These are phyloP conservation scores for western clawed frog (Xenopus tropicalis) DNA, from an alignment of 2,113 vertebrate species.

Conservation along the genomic window DNA sequence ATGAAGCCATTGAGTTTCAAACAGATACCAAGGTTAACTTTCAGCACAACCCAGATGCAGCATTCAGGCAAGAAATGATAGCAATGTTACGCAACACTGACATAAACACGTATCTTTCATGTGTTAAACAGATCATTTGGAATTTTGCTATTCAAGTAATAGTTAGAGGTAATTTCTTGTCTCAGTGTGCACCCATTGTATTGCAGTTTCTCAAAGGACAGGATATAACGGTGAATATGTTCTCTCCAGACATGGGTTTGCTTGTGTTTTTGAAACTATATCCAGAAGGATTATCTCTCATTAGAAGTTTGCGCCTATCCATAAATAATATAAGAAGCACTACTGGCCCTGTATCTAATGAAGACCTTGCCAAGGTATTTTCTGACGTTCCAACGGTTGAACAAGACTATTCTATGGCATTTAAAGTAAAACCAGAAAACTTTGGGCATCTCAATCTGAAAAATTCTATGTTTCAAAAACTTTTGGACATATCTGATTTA, in stretches of 20 bases:
- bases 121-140: not conserved
- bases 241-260: not conserved
- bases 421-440: not conserved
- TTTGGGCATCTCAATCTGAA: not conserved
- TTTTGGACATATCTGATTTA: not conserved
- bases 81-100: not conserved
- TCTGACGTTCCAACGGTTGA: constrained; percentile 21
- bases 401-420: constrained; percentile 5
- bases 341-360: not conserved
- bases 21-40: constrained; percentile 21
- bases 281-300: constrained; percentile 28
- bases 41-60: constrained; percentile 9
- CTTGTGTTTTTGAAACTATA: constrained; percentile 14
- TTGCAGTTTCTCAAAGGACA: constrained; percentile 23
- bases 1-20: constrained; percentile 31
- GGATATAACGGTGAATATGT: not conserved
- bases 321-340: not conserved
- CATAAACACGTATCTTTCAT: not conserved
- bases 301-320: not conserved
- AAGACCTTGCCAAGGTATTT: not conserved
- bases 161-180: not conserved
- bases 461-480: not conserved
- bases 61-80: accelerated
- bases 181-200: constrained; percentile 10
- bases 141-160: not conserved